Base-by-base conservation (phyloP, 2,797 vertebrate species). In the Acanthis flammea region DNA sequence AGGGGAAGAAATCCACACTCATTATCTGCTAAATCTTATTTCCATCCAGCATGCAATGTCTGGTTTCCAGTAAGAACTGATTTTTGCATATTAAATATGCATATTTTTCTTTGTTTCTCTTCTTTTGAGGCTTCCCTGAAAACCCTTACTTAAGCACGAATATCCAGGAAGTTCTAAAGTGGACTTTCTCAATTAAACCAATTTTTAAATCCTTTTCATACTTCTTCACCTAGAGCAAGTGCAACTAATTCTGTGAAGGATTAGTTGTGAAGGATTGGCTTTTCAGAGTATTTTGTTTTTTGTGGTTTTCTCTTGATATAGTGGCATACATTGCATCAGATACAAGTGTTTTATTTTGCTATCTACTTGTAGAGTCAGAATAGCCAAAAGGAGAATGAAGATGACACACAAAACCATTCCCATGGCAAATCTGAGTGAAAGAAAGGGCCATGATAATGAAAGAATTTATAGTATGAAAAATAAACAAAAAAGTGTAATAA, bases 341-440 rank as follows among this genome's bases (percentile, higher is more conserved):
- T 25, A 18, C 16, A 60, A 54, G 18, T 24, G 18, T 41, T 60
- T 63, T 37, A 37, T 68, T 78, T 77, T 83, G 9, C 37, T 84
- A 6, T 45, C 31, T 51, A 3, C 1, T 0, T 45, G 28, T 39
- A n/a, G 8, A 75, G 51, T 61, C 48, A 23, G 10, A 11, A 7
- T 41, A 66, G n/a, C 14, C 57, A 63, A 62, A 83, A 83, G 35
- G 24, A 73, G 17, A 37, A 42, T 14, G 30, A 27, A 41, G 12
- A 22, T 67, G 27, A 30, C 9, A 33, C 4, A 15, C 13, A 62
- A 28, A 90, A 65, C 8, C 5, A 31, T 39, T 81, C 17, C 11
- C 24, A 66, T 44, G 19, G 47, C 35, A 79, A 76, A 77, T 21
- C 35, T 24, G 21, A 66, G 19, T 1, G 3, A 74, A 68, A 65